These are phyloP conservation scores for Diarsia rubi DNA, from an alignment of 2,888 invertebrate species.

Conservation along the genomic window DNA sequence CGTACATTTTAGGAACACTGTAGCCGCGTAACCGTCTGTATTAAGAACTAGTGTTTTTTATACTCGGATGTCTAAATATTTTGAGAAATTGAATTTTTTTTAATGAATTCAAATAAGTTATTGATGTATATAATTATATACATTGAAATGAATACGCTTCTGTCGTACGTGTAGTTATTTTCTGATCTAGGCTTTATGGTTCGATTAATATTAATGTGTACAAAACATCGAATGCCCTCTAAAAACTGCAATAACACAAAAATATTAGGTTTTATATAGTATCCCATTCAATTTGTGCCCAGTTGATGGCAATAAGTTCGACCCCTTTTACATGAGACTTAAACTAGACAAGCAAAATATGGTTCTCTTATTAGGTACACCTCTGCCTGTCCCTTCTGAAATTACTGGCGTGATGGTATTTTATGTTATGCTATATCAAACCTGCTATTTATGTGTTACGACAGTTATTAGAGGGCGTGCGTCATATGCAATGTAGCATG, in stretches of 20 bases:
- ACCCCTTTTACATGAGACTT: too few species aligned
- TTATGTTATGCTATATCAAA: neutral
- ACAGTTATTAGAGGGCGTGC: neutral
- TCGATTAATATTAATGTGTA: neutral
- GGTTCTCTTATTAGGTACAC: too few species aligned
- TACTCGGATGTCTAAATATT: neutral
- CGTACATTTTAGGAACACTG: neutral
- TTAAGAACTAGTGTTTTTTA: neutral
- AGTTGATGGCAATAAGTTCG: too few species aligned
- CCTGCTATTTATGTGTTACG: neutral
- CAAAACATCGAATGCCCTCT: neutral
- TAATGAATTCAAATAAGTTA: conserved; percentile 2
- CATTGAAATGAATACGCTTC: neutral
- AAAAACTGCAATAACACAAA: neutral
- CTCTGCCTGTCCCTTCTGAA: too few species aligned
- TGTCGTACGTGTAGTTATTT: neutral
- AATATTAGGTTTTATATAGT: neutral
- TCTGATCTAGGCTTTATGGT: neutral
- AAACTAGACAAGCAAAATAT: too few species aligned
- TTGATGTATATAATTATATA: neutral
- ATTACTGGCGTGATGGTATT: too few species aligned
- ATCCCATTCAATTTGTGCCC: neutral
- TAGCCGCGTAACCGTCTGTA: too few species aligned
- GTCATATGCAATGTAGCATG: neutral
- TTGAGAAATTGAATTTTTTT: conserved; percentile 3